These are phyloP conservation scores for Chaetophractus vellerosus DNA, from an alignment of 2,797 vertebrate species.

Conservation along the genomic window DNA sequence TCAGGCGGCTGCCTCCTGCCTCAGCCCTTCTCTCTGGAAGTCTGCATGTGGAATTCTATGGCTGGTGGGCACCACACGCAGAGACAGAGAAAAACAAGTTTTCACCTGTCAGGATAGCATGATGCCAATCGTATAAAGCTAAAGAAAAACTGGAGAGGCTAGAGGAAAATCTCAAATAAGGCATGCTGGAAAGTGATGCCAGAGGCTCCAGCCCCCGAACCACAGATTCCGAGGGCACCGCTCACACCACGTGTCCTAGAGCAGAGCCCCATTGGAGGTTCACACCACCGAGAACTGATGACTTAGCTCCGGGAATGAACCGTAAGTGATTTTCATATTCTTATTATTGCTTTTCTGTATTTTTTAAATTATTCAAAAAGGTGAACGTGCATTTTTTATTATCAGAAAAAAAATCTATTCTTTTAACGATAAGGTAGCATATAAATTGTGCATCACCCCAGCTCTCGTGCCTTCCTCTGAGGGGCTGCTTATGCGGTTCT, in stretches of 20 bases:
- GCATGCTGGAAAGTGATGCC: fast-evolving
- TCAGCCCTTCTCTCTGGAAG: neutral
- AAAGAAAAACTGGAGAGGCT: neutral
- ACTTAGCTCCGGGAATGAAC: neutral
- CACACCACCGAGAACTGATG: neutral
- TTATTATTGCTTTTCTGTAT: neutral
- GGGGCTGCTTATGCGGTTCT: no score
- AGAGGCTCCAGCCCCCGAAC: neutral
- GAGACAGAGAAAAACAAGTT: neutral
- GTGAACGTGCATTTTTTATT: neutral
- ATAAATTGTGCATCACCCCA: fast-evolving
- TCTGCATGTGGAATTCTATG: neutral
- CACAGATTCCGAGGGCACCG: neutral
- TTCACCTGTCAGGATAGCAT: neutral
- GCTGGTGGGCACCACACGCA: fast-evolving
- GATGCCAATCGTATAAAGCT: neutral
- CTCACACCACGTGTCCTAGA: fast-evolving
- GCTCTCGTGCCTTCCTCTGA: neutral
- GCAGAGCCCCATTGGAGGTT: fast-evolving
- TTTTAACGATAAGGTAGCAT: neutral
- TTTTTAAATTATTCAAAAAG: neutral
- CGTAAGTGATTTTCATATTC: neutral
- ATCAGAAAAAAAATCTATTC: neutral
- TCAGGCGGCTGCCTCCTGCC: neutral
- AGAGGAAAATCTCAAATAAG: neutral